A percentile compares a stretch with the other conserved stretches of the same genome.
Evolutionary conservation across 2,797 vertebrate species (phyloP).

Genomic region (Typhlichthys eigenmanni): DNA sequence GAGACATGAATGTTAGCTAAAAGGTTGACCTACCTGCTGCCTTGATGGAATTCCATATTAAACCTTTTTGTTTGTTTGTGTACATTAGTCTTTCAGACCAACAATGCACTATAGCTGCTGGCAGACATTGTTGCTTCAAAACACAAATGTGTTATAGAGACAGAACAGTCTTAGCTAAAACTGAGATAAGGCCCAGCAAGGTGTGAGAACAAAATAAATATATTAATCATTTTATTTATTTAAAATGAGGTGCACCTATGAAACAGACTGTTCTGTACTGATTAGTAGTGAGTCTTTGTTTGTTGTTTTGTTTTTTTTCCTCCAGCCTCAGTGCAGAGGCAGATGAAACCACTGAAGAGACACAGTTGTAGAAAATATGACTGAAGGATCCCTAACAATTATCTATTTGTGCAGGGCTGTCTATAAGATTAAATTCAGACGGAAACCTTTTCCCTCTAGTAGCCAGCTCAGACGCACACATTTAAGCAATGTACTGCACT

Average conservation of each 20-base stretch:
- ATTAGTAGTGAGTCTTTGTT: slow-evolving; percentile 67
- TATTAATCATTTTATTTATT: too few relatives aligned
- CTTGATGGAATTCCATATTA: slow-evolving; percentile 17
- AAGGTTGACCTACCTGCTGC: slow-evolving; percentile 31
- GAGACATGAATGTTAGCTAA: slow-evolving; percentile 23
- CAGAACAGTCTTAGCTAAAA: neutral
- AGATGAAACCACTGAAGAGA: slow-evolving; percentile 54
- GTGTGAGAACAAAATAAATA: slow-evolving; percentile 17
- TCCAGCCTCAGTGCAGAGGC: slow-evolving; percentile 51
- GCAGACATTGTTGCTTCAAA: slow-evolving; percentile 52
- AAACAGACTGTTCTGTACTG: slow-evolving; percentile 57
- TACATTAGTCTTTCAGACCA: slow-evolving; percentile 41
- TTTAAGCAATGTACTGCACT: slow-evolving; percentile 8
- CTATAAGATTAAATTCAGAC: slow-evolving; percentile 45
- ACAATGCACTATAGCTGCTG: slow-evolving; percentile 49
- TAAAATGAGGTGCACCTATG: slow-evolving; percentile 13
- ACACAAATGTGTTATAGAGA: slow-evolving; percentile 49
- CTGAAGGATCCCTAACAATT: slow-evolving; percentile 64
- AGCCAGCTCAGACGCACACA: slow-evolving; percentile 39
- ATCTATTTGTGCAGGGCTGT: slow-evolving; percentile 44
- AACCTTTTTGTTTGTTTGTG: slow-evolving; percentile 22
- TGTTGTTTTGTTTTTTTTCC: slow-evolving; percentile 64
- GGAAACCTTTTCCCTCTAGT: slow-evolving; percentile 37
- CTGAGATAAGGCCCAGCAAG: slow-evolving; percentile 8
- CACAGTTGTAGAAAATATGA: slow-evolving; percentile 67